Base-by-base conservation (phyloP, 1,140 invertebrate genomes). In the Radopholus similis region DNA sequence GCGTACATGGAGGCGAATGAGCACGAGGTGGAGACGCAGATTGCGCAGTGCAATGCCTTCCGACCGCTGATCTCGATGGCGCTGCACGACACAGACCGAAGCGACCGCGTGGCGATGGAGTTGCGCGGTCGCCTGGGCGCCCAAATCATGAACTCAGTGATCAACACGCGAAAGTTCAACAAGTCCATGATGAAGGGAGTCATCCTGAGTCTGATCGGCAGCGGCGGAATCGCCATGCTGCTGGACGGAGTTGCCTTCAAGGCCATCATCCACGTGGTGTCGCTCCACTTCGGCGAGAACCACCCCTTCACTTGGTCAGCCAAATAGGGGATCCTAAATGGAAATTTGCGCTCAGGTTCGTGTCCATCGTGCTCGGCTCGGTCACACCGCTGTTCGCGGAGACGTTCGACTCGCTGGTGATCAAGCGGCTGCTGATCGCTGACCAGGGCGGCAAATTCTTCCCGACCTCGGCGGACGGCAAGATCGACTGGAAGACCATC, bases 391-490 rank as follows among this genome's bases (percentile, higher is more conserved):
- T 62, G 42, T 26, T 62, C 30, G 59, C 59, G 0, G 59, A 62
- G 34, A 62, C 59, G 42, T 62, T 62, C 18, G 59, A 62, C 32
- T 62, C 59, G 26, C 28, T 62, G 42, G 18, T 62, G 34, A 62
- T 62, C 34, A 62, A 62, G 49, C 35, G 59, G 49, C 32, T 42
- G 9, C 11, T 62, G 9, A 28, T n/a, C 30, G 18, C 32, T n/a
- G 40, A 32, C n/a, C 40, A 42, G 1, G 59, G 59, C 15, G 59
- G 18, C 13, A 8, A 9, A 5, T n/a, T 62, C 18, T 47, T 42
- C 26, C 59, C 59, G 15, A 23, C 11, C 11, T 42, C 1, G 28
- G 42, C 49, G 15, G 51, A 54, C 35, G 35, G 35, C 30, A 32
- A 32, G 15, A n/a, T 54, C 35, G 51, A 54, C n/a, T n/a, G n/a